Base-by-base conservation (phyloP, 2,888 invertebrate species). In the Ptychoptera albimana region DNA sequence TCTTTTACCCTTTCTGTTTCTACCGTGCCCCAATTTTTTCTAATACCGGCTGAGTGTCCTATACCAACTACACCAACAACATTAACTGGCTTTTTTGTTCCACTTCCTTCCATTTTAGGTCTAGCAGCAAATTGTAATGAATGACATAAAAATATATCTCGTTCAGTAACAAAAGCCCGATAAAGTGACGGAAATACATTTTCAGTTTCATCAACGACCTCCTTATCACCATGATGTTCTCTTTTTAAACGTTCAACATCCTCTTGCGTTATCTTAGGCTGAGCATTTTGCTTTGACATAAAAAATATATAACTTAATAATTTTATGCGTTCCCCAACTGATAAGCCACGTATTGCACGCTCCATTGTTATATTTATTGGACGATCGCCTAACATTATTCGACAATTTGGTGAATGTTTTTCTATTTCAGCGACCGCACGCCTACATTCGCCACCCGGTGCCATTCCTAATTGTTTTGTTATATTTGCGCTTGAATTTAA, bases 21-120 rank as follows among this genome's bases (percentile, higher is more conserved):
- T 2, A 53, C 52, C 15, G 46, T 45, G 9, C 50, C 50, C 34
- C 50, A 53, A 30, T 50, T 47, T 38, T 44, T 30, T 12, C 34
- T 36, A 40, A 53, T 51, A 8, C 94, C 94, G 15, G 81, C 74
- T 30, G 83, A 78, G 62, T 96, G 96, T 0, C 94, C 94, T 46
- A 94, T 86, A 5, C 94, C 94, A 10, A 96, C 93, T 10, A 96
- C 84, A 15, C 88, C 93, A 8, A 96, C 94, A 31, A 92, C 78
- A 52, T 79, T 72, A 30, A 73, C 66, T 23, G 77, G 74, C 15
- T 47, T 42, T 15, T 44, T 42, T 12, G 35, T 38, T 3, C 44
- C 36, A 8, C 44, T 48, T 12, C 42, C 45, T 13, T 43, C 37
- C 12, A 47, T 34, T 38, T 46, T 49, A 12, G 32, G 13, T 36